phyloP scores from a whole-genome alignment of 2,113 vertebrate species.

The Merops nubicus region DNA sequence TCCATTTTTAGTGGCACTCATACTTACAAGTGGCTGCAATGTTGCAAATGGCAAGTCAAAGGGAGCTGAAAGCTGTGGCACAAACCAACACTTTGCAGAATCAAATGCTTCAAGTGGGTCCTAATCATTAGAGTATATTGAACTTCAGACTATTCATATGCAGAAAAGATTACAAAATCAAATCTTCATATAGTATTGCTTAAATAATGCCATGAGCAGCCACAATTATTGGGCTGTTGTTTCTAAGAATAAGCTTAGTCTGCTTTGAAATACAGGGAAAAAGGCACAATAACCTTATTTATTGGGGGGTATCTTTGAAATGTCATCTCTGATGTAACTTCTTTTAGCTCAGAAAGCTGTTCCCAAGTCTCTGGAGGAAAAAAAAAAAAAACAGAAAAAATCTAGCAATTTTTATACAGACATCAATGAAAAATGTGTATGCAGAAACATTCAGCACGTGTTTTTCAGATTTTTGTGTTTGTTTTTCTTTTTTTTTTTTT shows the following conservation, averaged over 20 bases:
- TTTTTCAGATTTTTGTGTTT: background rate
- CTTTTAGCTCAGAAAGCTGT: background rate
- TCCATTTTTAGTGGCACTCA: background rate
- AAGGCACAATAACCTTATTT: background rate
- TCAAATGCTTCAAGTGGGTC: background rate
- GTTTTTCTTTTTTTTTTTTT: background rate
- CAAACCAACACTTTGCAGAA: background rate
- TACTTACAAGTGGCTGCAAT: too few species aligned
- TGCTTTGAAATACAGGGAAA: background rate
- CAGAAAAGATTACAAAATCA: constrained; percentile 22
- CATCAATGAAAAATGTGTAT: background rate
- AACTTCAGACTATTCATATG: constrained; percentile 22
- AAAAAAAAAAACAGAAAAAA: background rate
- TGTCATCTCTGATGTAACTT: background rate
- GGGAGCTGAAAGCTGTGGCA: background rate
- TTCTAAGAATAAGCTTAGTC: background rate
- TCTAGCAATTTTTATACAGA: background rate
- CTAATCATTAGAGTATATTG: constrained; percentile 34
- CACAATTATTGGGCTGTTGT: background rate
- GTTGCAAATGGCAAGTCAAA: too few species aligned
- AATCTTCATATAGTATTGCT: constrained; percentile 8
- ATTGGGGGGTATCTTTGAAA: background rate
- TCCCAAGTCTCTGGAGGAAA: background rate
- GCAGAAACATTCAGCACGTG: background rate
- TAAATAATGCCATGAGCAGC: constrained; percentile 24